These are phyloP conservation scores for Ceratitis capitata DNA, from an alignment of 1,140 invertebrate species.

Conservation along the genomic window DNA sequence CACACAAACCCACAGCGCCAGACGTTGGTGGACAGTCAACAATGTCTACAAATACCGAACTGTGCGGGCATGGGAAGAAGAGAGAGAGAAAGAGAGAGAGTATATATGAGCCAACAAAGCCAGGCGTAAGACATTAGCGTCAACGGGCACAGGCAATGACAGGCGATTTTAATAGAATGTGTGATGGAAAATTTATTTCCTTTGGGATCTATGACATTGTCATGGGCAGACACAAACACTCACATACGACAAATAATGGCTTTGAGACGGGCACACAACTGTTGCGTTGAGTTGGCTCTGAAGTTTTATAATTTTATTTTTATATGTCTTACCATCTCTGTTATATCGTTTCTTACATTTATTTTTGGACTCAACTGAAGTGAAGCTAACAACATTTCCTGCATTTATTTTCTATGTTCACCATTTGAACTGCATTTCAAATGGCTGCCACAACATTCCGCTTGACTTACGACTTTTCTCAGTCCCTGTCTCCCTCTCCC, in stretches of 20 bases:
- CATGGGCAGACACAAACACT: not conserved
- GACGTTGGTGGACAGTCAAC: not conserved
- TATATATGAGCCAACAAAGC: not conserved
- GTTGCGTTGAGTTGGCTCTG: not conserved
- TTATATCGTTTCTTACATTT: too few species aligned
- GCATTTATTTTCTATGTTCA: slow-evolving; percentile 22
- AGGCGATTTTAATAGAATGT: slow-evolving; percentile 40
- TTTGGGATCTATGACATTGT: slow-evolving; percentile 18
- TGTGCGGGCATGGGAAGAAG: not conserved
- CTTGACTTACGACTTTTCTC: not conserved
- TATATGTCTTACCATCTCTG: not conserved
- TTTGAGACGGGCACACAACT: not conserved
- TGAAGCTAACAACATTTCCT: slow-evolving; percentile 21
- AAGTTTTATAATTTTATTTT: not conserved
- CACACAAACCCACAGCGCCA: not conserved
- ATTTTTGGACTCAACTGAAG: not conserved
- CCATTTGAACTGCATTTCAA: slow-evolving; percentile 31
- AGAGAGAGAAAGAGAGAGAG: not conserved
- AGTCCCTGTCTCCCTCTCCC: not conserved
- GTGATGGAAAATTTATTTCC: slow-evolving; percentile 40
- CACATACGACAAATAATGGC: not conserved
- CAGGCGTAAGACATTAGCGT: not conserved
- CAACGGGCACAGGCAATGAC: slow-evolving; percentile 32
- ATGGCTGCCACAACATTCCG: not conserved
- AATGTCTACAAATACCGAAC: not conserved